Percentiles rank a stretch among this genome's conserved stretches.
These are phyloP conservation scores for Ctenomys sociabilis DNA, from an alignment of 2,113 vertebrate species.

Conservation along the genomic window DNA sequence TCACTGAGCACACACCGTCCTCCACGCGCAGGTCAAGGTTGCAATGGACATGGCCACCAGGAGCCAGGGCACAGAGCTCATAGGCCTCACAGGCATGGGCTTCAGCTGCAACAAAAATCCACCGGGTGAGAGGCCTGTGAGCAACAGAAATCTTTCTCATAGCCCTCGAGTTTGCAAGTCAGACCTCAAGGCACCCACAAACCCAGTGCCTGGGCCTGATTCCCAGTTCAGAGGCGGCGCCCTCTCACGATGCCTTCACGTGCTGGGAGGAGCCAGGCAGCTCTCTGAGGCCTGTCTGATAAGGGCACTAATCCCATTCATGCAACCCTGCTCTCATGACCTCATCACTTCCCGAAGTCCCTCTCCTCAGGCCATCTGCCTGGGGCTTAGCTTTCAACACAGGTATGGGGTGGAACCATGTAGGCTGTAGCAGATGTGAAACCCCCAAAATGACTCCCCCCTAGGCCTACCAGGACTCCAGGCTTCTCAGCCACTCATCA, in stretches of 20 bases:
- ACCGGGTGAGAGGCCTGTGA: background rate
- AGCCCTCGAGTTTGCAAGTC: background rate
- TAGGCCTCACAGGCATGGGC: background rate
- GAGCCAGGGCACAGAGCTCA: background rate
- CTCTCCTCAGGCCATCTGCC: no score
- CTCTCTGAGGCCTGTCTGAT: background rate
- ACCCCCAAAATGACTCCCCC: background rate
- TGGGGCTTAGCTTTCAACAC: no score
- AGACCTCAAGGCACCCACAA: background rate
- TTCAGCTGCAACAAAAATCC: background rate
- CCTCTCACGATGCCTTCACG: background rate
- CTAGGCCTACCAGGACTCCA: background rate
- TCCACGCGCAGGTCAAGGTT: background rate
- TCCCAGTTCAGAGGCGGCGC: accelerated
- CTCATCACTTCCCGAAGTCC: background rate
- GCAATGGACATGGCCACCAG: background rate
- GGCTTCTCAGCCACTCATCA: background rate
- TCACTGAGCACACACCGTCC: no score
- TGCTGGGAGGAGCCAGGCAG: background rate
- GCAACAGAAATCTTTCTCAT: background rate
- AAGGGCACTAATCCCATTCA: background rate
- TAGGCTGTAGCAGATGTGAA: background rate
- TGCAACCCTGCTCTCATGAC: background rate
- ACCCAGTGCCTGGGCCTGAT: background rate
- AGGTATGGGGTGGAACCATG: background rate